These are phyloP conservation scores for Camelus bactrianus DNA, from an alignment of 2,113 vertebrate species.

Conservation along the genomic window DNA sequence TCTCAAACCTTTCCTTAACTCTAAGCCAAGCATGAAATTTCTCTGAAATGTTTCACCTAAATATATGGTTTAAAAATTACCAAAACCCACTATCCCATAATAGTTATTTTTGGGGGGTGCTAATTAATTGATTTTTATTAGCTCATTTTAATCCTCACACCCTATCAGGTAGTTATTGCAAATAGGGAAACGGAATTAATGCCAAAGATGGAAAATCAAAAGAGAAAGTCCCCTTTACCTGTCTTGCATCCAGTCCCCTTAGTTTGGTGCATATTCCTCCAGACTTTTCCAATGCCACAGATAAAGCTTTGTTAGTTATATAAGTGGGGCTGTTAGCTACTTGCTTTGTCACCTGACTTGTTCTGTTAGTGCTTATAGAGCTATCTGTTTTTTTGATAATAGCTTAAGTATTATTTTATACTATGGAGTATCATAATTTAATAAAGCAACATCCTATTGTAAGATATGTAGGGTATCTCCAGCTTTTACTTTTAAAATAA, in stretches of 20 bases:
- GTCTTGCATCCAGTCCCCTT: too few species aligned
- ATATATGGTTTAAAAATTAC: background rate
- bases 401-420: background rate
- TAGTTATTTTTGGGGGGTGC: background rate
- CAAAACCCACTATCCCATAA: background rate
- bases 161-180: too few species aligned
- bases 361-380: background rate
- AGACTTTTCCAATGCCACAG: background rate
- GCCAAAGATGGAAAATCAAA: background rate
- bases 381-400: background rate
- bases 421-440: background rate
- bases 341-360: background rate
- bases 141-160: too few species aligned
- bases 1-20: background rate
- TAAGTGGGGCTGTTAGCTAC: background rate
- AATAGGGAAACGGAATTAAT: too few species aligned
- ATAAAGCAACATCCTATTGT: background rate
- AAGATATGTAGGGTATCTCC: background rate
- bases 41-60: background rate
- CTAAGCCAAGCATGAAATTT: background rate
- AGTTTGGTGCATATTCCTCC: background rate
- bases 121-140: too few species aligned
- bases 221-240: background rate
- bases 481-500: conserved; percentile 1
- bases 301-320: background rate